Evolutionary conservation across 1,140 invertebrate species (phyloP).

Genomic region (Drosophila ananassae): DNA sequence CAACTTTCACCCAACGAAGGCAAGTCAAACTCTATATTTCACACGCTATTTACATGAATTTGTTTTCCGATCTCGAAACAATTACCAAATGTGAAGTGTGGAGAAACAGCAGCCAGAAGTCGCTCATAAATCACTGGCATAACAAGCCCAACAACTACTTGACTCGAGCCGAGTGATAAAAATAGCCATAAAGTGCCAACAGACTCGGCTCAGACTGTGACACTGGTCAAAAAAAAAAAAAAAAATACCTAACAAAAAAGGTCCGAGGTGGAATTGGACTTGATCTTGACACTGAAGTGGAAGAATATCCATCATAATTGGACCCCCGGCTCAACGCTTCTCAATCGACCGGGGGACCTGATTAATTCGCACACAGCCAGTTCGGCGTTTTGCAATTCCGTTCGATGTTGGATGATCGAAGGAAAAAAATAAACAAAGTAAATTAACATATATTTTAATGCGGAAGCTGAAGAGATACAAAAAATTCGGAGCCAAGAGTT

Average conservation of each 20-base stretch:
- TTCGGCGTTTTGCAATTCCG: conserved; percentile 45
- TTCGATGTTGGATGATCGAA: conserved; percentile 11
- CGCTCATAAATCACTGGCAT: conserved; percentile 53
- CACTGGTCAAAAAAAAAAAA: conserved; percentile 3
- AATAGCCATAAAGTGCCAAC: conserved; percentile 55
- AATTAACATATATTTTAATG: conserved; percentile 73
- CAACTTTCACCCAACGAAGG: conserved; percentile 44
- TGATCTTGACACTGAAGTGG: conserved; percentile 69
- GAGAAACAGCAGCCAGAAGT: conserved; percentile 50
- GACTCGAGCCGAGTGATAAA: conserved; percentile 56
- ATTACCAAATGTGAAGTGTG: conserved; percentile 36
- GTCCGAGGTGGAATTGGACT: conserved; percentile 38
- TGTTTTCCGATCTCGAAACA: conserved; percentile 23
- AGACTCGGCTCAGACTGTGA: conserved; percentile 33
- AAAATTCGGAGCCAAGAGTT: conserved; percentile 25
- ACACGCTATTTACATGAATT: conserved; percentile 35
- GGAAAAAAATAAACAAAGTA: conserved; percentile 18
- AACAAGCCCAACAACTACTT: conserved; percentile 43
- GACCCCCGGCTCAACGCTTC: conserved; percentile 26
- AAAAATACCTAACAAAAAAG: conserved; percentile 29
- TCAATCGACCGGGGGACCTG: conserved; percentile 27
- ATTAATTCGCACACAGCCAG: conserved; percentile 39
- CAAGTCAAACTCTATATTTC: conserved; percentile 12
- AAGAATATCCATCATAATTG: conserved; percentile 46
- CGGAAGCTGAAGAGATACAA: conserved; percentile 55